Evolutionary conservation across 1,140 invertebrate species (phyloP), one percentile per base, ranked within the genome.

Genomic region (Cecropterus lyciades): DNA sequence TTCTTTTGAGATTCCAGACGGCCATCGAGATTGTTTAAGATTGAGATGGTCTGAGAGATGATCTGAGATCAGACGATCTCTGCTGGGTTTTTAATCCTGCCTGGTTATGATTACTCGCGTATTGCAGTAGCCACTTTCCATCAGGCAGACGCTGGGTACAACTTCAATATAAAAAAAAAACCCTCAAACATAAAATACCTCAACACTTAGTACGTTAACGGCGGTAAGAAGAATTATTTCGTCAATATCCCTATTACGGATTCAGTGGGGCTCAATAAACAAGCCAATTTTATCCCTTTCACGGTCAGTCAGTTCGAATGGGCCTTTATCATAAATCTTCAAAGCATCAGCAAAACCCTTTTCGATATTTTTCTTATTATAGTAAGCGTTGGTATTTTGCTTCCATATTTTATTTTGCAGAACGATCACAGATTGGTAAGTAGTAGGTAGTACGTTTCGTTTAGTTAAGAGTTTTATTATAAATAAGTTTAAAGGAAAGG

Each of bases 301-400:
- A 60, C 57, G 57, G 57, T 60, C 57, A 60, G 43, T 48, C 57
- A 60, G 57, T 48, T 46, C 27, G 57, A 60, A 60, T 60, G 30
- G 57, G 43, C 57, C 45, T 60, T 49, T 60, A 60, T 33, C 56
- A 59, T 59, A 59, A 59, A 59, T 59, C 56, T 59, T 59, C 56
- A 59, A 59, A 59, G 56, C 48, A 59, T 59, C 56, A 59, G 56
- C 56, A 59, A 59, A 59, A 59, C 56, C 56, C 56, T 59, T 59
- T 59, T 59, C 43, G 56, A 48, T 59, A 59, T 59, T 59, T 59
- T 59, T 59, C 56, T 59, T 59, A 59, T 48, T 59, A 59, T 59
- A 24, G 43, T 30, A 59, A 59, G 14, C 56, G 15, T 43, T 20
- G 43, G 43, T 33, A 59, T 59, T 59, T 59, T 37, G 43, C 24